Evolutionary conservation across 2,113 vertebrate species (phyloP).

Genomic region (Callaeas wilsoni): DNA sequence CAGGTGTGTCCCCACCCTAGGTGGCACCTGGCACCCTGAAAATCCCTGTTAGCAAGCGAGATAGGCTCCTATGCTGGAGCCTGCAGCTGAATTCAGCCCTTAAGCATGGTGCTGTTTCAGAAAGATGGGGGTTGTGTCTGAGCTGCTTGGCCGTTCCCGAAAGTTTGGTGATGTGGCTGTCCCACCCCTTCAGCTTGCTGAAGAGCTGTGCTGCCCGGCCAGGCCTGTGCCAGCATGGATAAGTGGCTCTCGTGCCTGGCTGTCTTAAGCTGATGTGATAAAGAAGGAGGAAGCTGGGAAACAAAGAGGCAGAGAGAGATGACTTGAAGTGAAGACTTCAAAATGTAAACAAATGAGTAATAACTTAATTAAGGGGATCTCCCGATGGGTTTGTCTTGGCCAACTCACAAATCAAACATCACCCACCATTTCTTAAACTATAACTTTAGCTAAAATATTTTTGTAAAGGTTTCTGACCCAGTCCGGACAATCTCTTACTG

Average conservation of each 20-base stretch:
- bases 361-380: background rate
- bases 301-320: background rate
- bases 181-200: background rate
- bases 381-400: background rate
- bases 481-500: background rate
- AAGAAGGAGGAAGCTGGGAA: background rate
- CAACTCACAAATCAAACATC: background rate
- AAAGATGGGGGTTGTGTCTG: background rate
- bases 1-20: background rate
- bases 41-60: background rate
- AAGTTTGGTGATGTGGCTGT: background rate
- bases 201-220: background rate
- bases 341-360: background rate
- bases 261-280: background rate
- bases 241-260: background rate
- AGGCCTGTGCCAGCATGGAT: background rate
- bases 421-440: background rate
- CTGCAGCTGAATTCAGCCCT: background rate
- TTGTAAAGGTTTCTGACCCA: background rate
- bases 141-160: background rate
- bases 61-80: background rate
- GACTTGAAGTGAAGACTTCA: background rate
- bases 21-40: background rate
- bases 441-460: background rate
- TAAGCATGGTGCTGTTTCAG: fast-evolving